Percentiles rank a stretch among this genome's conserved stretches.
These are phyloP conservation scores for Nasonia longicornis DNA, from an alignment of 1,140 invertebrate species.

Conservation along the genomic window DNA sequence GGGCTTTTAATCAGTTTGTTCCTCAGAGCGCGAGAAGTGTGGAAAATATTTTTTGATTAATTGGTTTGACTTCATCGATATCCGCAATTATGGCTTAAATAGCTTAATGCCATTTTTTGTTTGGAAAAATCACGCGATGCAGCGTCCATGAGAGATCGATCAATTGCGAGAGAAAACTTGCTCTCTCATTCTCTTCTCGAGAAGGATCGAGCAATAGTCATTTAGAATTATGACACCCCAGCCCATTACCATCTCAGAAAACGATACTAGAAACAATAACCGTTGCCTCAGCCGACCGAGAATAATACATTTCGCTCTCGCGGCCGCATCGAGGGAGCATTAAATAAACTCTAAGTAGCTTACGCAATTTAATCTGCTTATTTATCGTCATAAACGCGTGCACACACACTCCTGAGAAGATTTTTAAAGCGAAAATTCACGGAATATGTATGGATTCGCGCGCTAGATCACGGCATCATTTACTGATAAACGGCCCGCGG, in stretches of 20 bases:
- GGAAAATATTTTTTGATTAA: not conserved
- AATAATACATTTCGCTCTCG: not conserved
- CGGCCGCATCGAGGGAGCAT: not conserved
- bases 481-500: conserved; percentile 36
- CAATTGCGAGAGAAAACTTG: too few species aligned
- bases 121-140: too few species aligned
- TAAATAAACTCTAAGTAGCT: conserved; percentile 27
- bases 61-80: not conserved
- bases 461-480: conserved; percentile 18
- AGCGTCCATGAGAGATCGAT: too few species aligned
- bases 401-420: not conserved
- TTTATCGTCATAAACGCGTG: not conserved
- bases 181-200: not conserved
- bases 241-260: conserved; percentile 6
- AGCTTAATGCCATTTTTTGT: too few species aligned
- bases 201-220: conserved; percentile 5
- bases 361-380: conserved; percentile 25
- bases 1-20: not conserved
- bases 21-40: not conserved
- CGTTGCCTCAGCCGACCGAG: not conserved
- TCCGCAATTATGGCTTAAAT: not conserved
- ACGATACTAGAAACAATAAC: conserved; percentile 31
- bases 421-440: conserved; percentile 9
- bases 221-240: conserved; percentile 4
- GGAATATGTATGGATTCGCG: not conserved